Percentiles rank a stretch among this genome's conserved stretches.
These are phyloP conservation scores for Lutjanus argentimaculatus DNA, from an alignment of 2,797 vertebrate species.

Conservation along the genomic window DNA sequence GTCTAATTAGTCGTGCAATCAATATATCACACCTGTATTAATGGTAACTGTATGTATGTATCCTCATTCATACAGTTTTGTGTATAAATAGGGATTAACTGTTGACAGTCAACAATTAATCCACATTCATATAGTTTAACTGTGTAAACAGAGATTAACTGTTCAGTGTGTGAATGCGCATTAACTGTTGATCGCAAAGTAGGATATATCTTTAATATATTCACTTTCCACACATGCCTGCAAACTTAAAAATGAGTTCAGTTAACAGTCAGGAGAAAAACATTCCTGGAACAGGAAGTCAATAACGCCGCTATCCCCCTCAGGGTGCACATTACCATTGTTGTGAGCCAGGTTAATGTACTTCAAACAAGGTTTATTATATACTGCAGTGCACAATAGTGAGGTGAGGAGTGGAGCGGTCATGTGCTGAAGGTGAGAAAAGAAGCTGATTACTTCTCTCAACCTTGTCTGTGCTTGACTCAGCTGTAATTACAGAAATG, in stretches of 20 bases:
- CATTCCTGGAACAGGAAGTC: constrained; percentile 83
- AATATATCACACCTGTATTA: too few species aligned
- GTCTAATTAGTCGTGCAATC: too few species aligned
- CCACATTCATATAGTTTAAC: too few species aligned
- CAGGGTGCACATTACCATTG: constrained; percentile 84
- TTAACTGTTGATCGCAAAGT: neutral
- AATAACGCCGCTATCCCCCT: constrained; percentile 83
- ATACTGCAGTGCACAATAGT: constrained; percentile 77
- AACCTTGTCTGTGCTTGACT: constrained; percentile 33
- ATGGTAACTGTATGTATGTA: too few species aligned
- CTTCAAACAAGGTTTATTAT: constrained; percentile 88
- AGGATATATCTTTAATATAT: constrained; percentile 61
- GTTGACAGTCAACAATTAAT: too few species aligned
- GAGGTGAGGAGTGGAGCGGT: constrained; percentile 69
- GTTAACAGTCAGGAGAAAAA: constrained; percentile 82
- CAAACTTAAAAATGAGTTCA: constrained; percentile 77
- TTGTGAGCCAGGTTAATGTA: constrained; percentile 88
- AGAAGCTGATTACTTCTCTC: constrained; percentile 41
- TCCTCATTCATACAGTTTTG: too few species aligned
- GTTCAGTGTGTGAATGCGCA: too few species aligned
- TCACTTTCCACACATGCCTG: constrained; percentile 76
- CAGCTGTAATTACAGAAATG: neutral
- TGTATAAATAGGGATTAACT: too few species aligned
- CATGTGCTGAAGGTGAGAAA: constrained; percentile 60
- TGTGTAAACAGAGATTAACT: too few species aligned